Conservation (phyloP, 2,888 invertebrate species). For the Formica aserva region DNA sequence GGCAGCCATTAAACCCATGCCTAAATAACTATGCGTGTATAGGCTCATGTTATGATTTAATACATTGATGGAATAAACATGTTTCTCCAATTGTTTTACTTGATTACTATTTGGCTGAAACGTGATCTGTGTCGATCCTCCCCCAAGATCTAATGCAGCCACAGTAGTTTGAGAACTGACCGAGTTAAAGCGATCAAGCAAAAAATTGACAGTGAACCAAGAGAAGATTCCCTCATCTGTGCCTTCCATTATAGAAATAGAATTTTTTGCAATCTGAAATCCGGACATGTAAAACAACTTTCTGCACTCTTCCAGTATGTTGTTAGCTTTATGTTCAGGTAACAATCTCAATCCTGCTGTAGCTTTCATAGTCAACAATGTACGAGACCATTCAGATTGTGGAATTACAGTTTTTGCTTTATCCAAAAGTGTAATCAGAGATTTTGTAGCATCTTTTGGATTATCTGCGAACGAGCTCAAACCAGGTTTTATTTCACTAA, state of each 20-base stretch:
- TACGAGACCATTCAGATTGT: constrained; percentile 89
- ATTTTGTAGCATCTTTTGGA: constrained; percentile 92
- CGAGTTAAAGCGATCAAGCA: constrained; percentile 89
- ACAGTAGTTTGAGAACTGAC: constrained; percentile 88
- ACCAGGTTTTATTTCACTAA: constrained; percentile 95
- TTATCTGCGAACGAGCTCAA: constrained; percentile 94
- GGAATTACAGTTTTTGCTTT: constrained; percentile 94
- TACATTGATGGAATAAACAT: constrained; percentile 88
- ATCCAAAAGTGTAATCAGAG: constrained; percentile 91
- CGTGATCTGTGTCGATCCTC: constrained; percentile 92
- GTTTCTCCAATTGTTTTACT: constrained; percentile 85
- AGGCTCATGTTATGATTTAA: constrained; percentile 89
- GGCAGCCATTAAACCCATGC: constrained; percentile 96
- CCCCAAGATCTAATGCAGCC: constrained; percentile 97
- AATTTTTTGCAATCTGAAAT: constrained; percentile 89
- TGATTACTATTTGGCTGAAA: constrained; percentile 87
- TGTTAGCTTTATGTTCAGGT: constrained; percentile 89
- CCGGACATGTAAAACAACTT: constrained; percentile 90
- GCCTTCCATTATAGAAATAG: constrained; percentile 97
- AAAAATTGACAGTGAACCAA: constrained; percentile 98
- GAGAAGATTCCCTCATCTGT: constrained; percentile 98
- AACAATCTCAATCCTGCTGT: constrained; percentile 95
- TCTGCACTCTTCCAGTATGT: constrained; percentile 91
- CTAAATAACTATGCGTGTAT: constrained; percentile 95
- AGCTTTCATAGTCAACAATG: constrained; percentile 95